Evolutionary conservation across 2,113 vertebrate genomes (phyloP).

Genomic region (Zapornia atra): DNA sequence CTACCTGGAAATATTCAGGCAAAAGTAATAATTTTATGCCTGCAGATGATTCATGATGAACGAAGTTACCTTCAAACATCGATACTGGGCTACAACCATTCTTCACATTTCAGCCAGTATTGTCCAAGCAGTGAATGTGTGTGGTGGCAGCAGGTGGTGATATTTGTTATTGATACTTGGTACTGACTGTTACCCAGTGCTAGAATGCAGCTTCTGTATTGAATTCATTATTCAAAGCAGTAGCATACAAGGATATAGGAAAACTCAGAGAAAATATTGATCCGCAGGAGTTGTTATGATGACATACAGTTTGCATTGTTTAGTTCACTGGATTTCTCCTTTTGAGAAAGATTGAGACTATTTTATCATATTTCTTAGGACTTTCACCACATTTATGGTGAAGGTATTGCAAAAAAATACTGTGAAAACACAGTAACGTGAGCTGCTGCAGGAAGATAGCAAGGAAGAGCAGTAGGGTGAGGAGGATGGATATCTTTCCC

Average conservation of each 20-base stretch:
- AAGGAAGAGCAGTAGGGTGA: not conserved
- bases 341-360: not conserved
- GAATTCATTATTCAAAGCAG: not conserved
- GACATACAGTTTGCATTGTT: not conserved
- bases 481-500: not conserved
- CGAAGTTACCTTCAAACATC: not conserved
- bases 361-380: not conserved
- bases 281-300: not conserved
- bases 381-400: not conserved
- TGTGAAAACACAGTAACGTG: not conserved
- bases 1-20: not conserved
- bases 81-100: not conserved
- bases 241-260: not conserved
- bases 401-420: rapidly evolving
- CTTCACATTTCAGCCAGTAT: not conserved
- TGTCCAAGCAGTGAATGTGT: not conserved
- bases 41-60: not conserved
- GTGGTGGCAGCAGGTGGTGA: not conserved
- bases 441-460: not conserved
- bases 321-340: not conserved
- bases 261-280: not conserved
- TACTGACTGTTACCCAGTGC: not conserved
- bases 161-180: not conserved
- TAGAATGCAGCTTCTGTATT: not conserved
- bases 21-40: not conserved